Evolutionary conservation across 2,113 vertebrate species (phyloP).

Genomic region (Craseonycteris thonglongyai): DNA sequence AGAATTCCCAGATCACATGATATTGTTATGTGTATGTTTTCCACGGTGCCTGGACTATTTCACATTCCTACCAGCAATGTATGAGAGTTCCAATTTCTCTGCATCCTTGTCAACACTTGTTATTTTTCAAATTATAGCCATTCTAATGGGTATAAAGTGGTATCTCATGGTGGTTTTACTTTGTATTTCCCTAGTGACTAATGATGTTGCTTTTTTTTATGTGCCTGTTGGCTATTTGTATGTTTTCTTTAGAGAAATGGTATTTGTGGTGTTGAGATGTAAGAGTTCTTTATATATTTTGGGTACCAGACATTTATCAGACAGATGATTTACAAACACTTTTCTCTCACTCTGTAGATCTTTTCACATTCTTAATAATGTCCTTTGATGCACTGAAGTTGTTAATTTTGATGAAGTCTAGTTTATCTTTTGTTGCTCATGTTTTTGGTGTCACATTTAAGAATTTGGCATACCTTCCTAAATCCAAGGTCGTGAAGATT

Average conservation of each 20-base stretch:
- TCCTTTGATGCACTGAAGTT: neutral
- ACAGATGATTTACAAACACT: neutral
- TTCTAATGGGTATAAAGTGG: neutral
- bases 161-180: neutral
- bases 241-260: neutral
- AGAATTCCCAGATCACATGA: neutral
- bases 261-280: neutral
- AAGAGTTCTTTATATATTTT: neutral
- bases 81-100: neutral
- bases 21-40: slow-evolving; percentile 7
- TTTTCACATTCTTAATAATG: neutral
- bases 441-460: neutral
- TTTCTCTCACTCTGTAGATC: neutral
- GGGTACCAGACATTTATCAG: neutral
- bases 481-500: neutral
- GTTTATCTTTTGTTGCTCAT: neutral
- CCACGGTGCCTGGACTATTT: neutral
- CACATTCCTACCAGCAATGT: neutral
- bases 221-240: neutral
- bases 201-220: neutral
- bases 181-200: neutral
- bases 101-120: neutral
- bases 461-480: neutral
- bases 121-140: neutral
- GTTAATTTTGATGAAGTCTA: neutral